Evolutionary conservation across 2,888 invertebrate genomes (phyloP).

Genomic region (Deilephila elpenor): DNA sequence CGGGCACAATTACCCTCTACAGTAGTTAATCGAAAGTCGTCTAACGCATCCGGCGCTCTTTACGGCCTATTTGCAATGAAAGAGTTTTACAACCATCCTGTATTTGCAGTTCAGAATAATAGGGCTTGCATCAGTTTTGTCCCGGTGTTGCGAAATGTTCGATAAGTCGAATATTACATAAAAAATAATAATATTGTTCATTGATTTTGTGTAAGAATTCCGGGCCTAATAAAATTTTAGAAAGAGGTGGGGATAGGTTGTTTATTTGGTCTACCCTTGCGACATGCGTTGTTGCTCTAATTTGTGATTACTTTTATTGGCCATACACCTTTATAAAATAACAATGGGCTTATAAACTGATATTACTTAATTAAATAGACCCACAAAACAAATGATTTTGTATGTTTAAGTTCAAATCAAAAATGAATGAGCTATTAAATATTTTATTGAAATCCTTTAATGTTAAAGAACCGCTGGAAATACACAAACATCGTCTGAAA

Average conservation of each 20-base stretch:
- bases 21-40: constrained; percentile 47
- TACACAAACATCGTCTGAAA: neutral
- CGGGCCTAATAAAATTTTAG: too few relatives aligned
- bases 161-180: constrained; percentile 7
- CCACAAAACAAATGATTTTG: too few relatives aligned
- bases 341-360: too few relatives aligned
- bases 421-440: too few relatives aligned
- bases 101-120: constrained; percentile 33
- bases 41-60: constrained; percentile 66
- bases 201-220: too few relatives aligned
- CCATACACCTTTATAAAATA: too few relatives aligned
- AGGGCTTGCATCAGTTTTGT: constrained; percentile 5
- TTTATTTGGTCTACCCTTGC: too few relatives aligned
- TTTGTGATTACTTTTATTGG: too few relatives aligned
- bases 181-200: neutral
- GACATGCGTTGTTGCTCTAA: too few relatives aligned
- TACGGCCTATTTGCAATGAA: constrained; percentile 77
- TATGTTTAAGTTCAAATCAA: neutral
- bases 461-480: neutral
- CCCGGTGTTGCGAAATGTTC: constrained; percentile 14
- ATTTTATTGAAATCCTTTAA: too few relatives aligned
- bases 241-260: too few relatives aligned
- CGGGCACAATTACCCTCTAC: neutral
- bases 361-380: too few relatives aligned
- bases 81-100: constrained; percentile 67